These are phyloP conservation scores for Oncorhynchus keta DNA, from an alignment of 2,113 vertebrate genomes.

Conservation along the genomic window DNA sequence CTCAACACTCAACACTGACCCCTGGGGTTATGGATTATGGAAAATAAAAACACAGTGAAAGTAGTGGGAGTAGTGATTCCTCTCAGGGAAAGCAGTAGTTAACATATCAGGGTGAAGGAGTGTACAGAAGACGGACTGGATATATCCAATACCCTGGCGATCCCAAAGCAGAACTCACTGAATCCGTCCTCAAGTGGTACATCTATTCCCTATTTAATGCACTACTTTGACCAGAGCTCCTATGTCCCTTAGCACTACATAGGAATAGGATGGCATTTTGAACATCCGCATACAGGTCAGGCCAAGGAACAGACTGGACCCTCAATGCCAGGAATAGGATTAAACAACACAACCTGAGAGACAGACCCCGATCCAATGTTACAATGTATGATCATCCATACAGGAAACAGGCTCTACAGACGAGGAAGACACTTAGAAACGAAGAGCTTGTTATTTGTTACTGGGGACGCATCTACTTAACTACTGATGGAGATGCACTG, in stretches of 20 bases:
- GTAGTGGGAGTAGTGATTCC: constrained; percentile 48
- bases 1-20: no score
- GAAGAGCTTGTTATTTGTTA: constrained; percentile 13
- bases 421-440: neutral
- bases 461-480: constrained; percentile 1
- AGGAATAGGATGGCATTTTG: no score
- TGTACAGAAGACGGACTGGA: constrained; percentile 70
- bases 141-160: constrained; percentile 74
- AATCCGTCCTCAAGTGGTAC: no score
- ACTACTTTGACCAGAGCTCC: no score
- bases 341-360: neutral
- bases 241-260: no score
- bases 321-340: constrained; percentile 43
- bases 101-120: constrained; percentile 71
- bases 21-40: no score
- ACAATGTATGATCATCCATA: neutral
- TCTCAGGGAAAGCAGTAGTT: constrained; percentile 65
- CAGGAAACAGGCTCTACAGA: neutral
- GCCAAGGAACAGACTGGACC: constrained; percentile 29
- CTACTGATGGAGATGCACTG: constrained; percentile 29
- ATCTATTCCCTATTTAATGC: no score
- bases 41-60: constrained; percentile 50
- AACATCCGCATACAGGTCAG: constrained; percentile 47
- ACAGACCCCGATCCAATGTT: neutral
- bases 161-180: constrained; percentile 48